Evolutionary conservation across 2,888 invertebrate species (phyloP), one percentile per base, ranked within the genome.

Genomic region (Ariolimax columbianus): DNA sequence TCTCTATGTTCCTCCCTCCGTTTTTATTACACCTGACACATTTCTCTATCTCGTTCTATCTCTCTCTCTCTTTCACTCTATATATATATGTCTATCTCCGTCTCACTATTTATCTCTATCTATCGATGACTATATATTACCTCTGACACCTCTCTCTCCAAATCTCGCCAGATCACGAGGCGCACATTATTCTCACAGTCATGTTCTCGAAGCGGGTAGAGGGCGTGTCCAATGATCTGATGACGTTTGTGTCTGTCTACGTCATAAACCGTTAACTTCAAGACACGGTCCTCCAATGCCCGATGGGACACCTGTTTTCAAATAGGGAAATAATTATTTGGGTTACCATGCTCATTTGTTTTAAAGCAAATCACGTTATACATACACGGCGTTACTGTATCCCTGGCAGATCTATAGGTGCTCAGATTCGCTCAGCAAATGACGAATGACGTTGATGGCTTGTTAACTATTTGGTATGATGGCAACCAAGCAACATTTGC

Each of bases 221-320:
- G 95, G 84, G 96, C 96, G 94, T 97, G 96, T 0, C 97, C 97
- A 59, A 96, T 95, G 86, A 96, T 95, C 92, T 96, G 96, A 88
- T 95, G 95, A 83, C 95, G 94, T 91, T 96, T 96, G 92, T 94
- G 95, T 92, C 96, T 94, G 33, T 97, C 97, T 6, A 96, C 95
- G 92, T 97, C 97, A 90, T 96, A 95, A 11, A 97, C 95, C 0
- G 96, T 96, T 88, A 97, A 94, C 92, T 96, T 96, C 87, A 97
- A 94, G 0, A 96, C 96, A 73, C 97, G 95, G 85, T 96, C 96
- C 78, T 95, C 95, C 90, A 97, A 95, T 89, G 96, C 96, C 85
- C 96, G 96, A n/a, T 96, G 95, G 3, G 97, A 96, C n/a, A 93
- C 93, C 94, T 94, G 88, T 1, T 7, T 6, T 55, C 7, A 2